Evolutionary conservation across 2,888 invertebrate genomes (phyloP).

Genomic region (Harpalus rufipes): DNA sequence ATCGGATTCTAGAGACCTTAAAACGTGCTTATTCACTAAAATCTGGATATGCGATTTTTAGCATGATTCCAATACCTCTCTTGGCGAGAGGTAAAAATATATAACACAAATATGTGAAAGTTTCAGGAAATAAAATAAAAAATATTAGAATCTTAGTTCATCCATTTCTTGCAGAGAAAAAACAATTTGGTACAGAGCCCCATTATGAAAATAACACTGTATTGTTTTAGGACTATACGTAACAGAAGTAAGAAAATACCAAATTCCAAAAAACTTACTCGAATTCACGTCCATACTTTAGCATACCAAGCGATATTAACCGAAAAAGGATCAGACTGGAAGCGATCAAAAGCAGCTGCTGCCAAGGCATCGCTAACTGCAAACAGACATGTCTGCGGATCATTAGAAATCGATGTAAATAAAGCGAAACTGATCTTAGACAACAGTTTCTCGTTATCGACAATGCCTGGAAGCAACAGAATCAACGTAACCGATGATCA

Average conservation of each 20-base stretch:
- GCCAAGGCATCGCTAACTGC: conserved; percentile 91
- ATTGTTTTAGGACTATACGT: conserved; percentile 77
- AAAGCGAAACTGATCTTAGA: conserved; percentile 85
- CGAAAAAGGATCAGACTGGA: conserved; percentile 85
- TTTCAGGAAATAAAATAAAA: too few relatives aligned
- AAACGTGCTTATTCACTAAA: too few relatives aligned
- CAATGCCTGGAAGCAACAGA: conserved; percentile 74
- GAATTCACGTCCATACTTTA: conserved; percentile 91
- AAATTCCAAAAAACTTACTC: conserved; percentile 82
- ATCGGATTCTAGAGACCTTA: too few relatives aligned
- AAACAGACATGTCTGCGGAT: conserved; percentile 89
- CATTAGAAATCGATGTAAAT: conserved; percentile 79
- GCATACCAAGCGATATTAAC: conserved; percentile 92
- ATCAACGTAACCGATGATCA: conserved; percentile 78
- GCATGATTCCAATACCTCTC: too few relatives aligned
- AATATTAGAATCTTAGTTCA: too few relatives aligned
- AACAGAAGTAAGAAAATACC: conserved; percentile 76
- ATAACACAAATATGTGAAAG: too few relatives aligned
- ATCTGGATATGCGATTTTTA: too few relatives aligned
- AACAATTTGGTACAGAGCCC: too few relatives aligned
- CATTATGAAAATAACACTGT: neutral
- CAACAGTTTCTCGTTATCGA: conserved; percentile 89
- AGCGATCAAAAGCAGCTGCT: conserved; percentile 87
- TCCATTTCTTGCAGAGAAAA: too few relatives aligned
- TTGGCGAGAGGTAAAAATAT: too few relatives aligned